Conservation (phyloP, 2,113 vertebrate genomes). For the Planiliza haematocheilus region DNA sequence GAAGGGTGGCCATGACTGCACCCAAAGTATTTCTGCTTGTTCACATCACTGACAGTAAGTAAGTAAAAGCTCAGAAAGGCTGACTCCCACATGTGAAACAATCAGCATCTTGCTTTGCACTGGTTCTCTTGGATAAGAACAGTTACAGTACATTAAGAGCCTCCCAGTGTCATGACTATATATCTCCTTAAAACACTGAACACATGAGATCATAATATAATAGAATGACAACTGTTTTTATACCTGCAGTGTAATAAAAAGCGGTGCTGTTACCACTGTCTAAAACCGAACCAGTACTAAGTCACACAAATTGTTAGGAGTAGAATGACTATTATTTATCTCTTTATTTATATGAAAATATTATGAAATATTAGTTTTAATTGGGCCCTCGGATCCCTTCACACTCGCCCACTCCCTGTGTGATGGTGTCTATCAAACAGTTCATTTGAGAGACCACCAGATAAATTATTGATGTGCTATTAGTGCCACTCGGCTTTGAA, state of each 20-base stretch:
- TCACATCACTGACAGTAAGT: no score
- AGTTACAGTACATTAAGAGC: no score
- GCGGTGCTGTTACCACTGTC: not conserved
- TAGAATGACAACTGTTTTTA: not conserved
- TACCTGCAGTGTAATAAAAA: not conserved
- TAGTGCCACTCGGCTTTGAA: conserved; percentile 59
- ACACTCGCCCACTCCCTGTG: conserved; percentile 22
- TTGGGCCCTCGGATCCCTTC: conserved; percentile 19
- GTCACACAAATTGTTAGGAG: not conserved
- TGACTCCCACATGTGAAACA: no score
- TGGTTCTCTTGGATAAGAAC: no score
- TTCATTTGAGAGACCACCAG: conserved; percentile 47
- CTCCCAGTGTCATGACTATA: no score
- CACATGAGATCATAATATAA: no score
- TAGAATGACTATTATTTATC: conserved; percentile 17
- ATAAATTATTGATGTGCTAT: conserved; percentile 67
- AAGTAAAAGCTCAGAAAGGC: no score
- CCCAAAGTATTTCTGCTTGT: no score
- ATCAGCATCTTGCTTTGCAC: no score
- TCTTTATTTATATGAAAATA: conserved; percentile 1
- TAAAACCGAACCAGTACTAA: not conserved
- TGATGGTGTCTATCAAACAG: conserved; percentile 49
- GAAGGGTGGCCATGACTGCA: no score
- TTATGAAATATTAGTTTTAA: conserved; percentile 35
- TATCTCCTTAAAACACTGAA: no score